A percentile compares a stretch with the other conserved stretches of the same genome.
Conservation (phyloP, 2,797 vertebrate species). For the Cirrhinus molitorella region DNA sequence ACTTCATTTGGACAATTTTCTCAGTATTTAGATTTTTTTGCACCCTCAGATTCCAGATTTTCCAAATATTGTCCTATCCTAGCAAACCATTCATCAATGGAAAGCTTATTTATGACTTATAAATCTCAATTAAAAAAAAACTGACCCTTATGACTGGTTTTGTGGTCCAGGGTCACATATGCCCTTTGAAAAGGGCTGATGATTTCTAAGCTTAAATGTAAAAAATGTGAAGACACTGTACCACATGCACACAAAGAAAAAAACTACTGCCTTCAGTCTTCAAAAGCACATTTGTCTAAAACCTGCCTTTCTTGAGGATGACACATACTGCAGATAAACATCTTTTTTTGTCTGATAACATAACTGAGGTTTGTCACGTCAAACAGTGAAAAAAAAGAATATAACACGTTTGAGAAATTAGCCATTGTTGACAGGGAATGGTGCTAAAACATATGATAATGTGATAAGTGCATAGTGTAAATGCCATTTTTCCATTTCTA, state of each 20-base stretch:
- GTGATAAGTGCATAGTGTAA: slow-evolving; percentile 6
- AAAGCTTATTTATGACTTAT: too few relatives aligned
- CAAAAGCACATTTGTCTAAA: not conserved
- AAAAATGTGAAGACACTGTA: not conserved
- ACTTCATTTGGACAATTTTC: too few relatives aligned
- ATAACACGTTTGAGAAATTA: not conserved
- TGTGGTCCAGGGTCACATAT: too few relatives aligned
- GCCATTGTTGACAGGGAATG: not conserved
- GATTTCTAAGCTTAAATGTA: not conserved
- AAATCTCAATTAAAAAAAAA: too few relatives aligned
- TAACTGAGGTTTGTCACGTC: not conserved
- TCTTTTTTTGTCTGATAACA: slow-evolving; percentile 8
- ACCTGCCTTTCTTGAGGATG: not conserved
- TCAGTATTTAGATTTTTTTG: too few relatives aligned
- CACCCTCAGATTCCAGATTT: too few relatives aligned
- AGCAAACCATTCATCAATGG: too few relatives aligned
- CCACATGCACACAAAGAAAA: not conserved
- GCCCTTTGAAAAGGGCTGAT: not conserved
- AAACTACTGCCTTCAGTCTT: not conserved
- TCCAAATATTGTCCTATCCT: too few relatives aligned
- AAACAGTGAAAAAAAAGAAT: not conserved
- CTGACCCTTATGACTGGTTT: too few relatives aligned
- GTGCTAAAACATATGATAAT: not conserved
- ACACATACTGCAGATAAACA: not conserved
- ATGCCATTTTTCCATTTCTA: not conserved